Evolutionary conservation across 2,888 invertebrate genomes (phyloP).

Genomic region (Nomada ruficornis): DNA sequence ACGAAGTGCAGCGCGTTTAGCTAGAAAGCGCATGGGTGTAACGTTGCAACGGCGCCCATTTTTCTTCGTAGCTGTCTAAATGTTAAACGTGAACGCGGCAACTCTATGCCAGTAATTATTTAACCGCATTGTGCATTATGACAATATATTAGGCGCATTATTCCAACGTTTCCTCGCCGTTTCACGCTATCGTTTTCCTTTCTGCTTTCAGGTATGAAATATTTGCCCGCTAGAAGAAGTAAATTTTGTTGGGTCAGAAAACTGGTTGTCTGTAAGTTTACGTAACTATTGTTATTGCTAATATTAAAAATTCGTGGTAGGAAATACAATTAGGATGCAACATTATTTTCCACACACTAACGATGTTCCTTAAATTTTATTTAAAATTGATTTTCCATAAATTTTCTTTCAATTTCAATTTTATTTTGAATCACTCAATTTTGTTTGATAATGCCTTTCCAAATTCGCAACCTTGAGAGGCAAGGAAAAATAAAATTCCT

Average conservation of each 20-base stretch:
- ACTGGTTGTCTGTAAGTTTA: constrained; percentile 12
- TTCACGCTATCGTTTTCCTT: background rate
- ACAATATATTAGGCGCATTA: constrained; percentile 20
- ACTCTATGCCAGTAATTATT: constrained; percentile 29
- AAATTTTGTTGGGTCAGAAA: constrained; percentile 5
- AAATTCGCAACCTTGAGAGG: too few relatives aligned
- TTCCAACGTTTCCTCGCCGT: background rate
- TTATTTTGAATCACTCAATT: too few relatives aligned
- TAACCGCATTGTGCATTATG: constrained; percentile 24
- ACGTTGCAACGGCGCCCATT: constrained; percentile 28
- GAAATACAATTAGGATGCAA: too few relatives aligned
- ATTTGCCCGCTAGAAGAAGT: background rate
- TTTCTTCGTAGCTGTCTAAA: constrained; percentile 49
- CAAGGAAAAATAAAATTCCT: too few relatives aligned
- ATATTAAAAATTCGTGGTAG: background rate
- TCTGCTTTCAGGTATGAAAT: constrained; percentile 32
- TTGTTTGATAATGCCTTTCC: too few relatives aligned
- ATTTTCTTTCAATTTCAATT: too few relatives aligned
- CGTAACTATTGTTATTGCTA: constrained; percentile 1
- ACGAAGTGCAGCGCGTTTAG: constrained; percentile 11
- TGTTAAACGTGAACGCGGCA: constrained; percentile 19
- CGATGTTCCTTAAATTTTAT: too few relatives aligned
- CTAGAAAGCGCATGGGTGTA: constrained; percentile 24
- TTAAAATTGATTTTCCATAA: too few relatives aligned
- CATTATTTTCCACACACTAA: too few relatives aligned